These are phyloP conservation scores for Sciurus carolinensis DNA, from an alignment of 2,797 vertebrate genomes.

Conservation along the genomic window DNA sequence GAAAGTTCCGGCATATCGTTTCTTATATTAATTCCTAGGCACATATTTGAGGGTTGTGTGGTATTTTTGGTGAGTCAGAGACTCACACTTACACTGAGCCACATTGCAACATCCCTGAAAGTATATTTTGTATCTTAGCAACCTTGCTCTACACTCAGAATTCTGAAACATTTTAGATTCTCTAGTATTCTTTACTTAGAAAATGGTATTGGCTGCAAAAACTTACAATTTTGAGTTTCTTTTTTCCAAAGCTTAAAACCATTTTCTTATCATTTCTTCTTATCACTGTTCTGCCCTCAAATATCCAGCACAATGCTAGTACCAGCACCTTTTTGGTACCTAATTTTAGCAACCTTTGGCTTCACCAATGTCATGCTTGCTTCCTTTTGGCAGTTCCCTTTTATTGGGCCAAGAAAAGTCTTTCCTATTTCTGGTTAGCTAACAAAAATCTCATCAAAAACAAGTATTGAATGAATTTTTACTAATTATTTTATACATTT, in stretches of 20 bases:
- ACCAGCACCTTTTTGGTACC: not conserved
- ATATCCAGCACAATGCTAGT: not conserved
- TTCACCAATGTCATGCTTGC: not conserved
- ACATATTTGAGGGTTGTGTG: not conserved
- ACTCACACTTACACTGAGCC: not conserved
- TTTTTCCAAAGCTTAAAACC: not conserved
- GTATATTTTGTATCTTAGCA: not conserved
- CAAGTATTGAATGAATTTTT: not conserved
- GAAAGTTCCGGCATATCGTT: not conserved
- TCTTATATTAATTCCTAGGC: not conserved
- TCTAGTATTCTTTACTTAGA: not conserved
- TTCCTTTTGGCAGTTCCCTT: not conserved
- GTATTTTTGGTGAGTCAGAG: not conserved
- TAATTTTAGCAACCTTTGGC: not conserved
- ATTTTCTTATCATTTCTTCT: not conserved
- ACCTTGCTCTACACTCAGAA: not conserved
- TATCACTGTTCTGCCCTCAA: not conserved
- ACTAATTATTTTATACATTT: not conserved
- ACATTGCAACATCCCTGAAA: not conserved
- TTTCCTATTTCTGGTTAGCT: not conserved
- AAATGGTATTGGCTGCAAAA: not conserved
- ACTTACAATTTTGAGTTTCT: not conserved
- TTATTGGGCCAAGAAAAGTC: not conserved
- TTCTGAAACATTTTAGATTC: not conserved
- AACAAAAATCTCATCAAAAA: slow-evolving; percentile 11